phyloP scores from a whole-genome alignment of 2,113 vertebrate species.

The Pollachius pollachius region DNA sequence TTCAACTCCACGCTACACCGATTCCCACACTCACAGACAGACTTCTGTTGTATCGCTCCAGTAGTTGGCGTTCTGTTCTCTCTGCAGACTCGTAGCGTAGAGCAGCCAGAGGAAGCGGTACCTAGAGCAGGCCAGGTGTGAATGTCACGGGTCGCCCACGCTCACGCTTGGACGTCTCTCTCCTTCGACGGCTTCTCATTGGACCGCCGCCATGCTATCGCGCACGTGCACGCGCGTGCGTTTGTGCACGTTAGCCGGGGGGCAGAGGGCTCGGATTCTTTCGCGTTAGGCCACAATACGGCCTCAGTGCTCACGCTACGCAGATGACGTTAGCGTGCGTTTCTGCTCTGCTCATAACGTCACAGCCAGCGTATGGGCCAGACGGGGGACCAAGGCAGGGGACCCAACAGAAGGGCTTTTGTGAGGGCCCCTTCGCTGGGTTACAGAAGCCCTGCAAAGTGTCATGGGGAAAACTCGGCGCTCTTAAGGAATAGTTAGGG shows the following conservation, averaged over 20 bases:
- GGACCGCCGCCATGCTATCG: background rate
- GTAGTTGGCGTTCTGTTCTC: too few relatives aligned
- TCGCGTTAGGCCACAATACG: conserved; percentile 51
- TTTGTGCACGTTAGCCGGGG: background rate
- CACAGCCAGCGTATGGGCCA: conserved; percentile 12
- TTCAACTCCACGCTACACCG: too few relatives aligned
- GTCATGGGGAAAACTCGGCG: background rate
- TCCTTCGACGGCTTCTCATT: conserved; percentile 11
- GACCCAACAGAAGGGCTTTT: too few relatives aligned
- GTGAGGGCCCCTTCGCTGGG: too few relatives aligned
- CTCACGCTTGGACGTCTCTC: conserved; percentile 54
- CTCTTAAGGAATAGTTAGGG: background rate
- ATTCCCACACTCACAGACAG: too few relatives aligned
- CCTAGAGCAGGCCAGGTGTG: conserved; percentile 28
- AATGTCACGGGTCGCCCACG: conserved; percentile 26
- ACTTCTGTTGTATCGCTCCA: too few relatives aligned
- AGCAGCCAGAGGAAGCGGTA: conserved; percentile 46
- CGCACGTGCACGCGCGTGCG: background rate
- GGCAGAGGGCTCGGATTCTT: conserved; percentile 49
- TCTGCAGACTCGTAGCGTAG: too few relatives aligned
- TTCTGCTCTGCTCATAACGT: conserved; percentile 20
- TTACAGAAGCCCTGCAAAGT: too few relatives aligned
- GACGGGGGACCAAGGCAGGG: too few relatives aligned
- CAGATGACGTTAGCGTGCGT: conserved; percentile 31
- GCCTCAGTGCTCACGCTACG: conserved; percentile 51